Base-by-base conservation (phyloP, 2,113 vertebrate species). In the Cyprinodon brontotheroides region DNA sequence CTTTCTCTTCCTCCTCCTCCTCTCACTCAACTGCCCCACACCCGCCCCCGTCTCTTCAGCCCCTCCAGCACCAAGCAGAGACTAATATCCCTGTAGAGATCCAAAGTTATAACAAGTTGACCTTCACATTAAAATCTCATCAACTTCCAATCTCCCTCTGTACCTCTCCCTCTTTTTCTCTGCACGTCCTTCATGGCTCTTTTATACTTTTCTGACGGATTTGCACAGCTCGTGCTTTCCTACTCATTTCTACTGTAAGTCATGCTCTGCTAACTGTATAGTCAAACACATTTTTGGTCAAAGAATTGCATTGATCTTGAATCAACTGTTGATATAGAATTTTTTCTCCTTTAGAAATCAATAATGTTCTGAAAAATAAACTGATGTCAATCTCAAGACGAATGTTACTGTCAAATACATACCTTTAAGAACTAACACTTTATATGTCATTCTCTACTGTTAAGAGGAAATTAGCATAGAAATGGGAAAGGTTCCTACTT, bases 51-150 rank as follows among this genome's bases (percentile, higher is more conserved):
- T 57, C 50, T 66, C 41, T 22, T 47, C 61, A 29, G 10, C 63
- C 57, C 78, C 72, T 41, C 75, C 84, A 78, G 65, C 81, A 70
- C 72, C 83, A 82, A 74, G 73, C 78, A 86, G 92, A 86, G 85
- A 91, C 81, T 82, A 77, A 85, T 83, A 79, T 89, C 90, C 89
- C 89, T 40, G 60, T 61, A 68, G 91, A 91, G 90, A 88, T 89
- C 80, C 81, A 69, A 57, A 87, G 77, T 89, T 89, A 84, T 88
- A 92, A 92, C 91, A 89, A 87, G 87, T 91, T 93, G 92, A 93
- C 92, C 92, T 93, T 92, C 90, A 91, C 87, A 90, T 92, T 92
- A 90, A 92, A 92, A 92, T 90, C 90, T 92, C 89, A 92, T 93
- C 91, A 92, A 80, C 83, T 87, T 86, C 67, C n/a, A 67, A 71